phyloP scores from a whole-genome alignment of 2,113 vertebrate genomes.

The Grallaria varia region DNA sequence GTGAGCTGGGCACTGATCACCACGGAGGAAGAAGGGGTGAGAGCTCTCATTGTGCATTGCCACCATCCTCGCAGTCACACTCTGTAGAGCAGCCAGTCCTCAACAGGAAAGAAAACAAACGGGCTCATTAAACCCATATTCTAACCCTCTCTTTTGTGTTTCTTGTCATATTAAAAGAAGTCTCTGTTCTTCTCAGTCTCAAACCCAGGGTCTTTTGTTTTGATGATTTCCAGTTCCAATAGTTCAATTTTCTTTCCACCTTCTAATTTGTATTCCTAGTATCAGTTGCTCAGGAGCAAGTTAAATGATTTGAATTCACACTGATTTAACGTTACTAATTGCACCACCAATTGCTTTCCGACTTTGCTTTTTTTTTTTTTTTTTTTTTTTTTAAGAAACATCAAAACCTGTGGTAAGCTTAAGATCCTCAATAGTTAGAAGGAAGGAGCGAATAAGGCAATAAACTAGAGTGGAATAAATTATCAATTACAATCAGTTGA shows the following conservation, averaged over 20 bases:
- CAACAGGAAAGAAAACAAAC: slow-evolving; percentile 9
- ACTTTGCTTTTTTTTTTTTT: slow-evolving; percentile 19
- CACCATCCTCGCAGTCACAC: background rate
- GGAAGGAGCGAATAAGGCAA: slow-evolving; percentile 43
- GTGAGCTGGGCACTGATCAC: background rate
- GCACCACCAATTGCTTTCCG: slow-evolving; percentile 55
- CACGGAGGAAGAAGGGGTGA: background rate
- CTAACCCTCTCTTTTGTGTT: slow-evolving; percentile 23
- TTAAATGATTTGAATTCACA: slow-evolving; percentile 70
- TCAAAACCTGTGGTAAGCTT: slow-evolving; percentile 56
- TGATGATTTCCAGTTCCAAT: slow-evolving; percentile 45
- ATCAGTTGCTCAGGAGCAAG: slow-evolving; percentile 67
- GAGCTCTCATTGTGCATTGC: background rate
- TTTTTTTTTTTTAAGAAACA: slow-evolving; percentile 21
- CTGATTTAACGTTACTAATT: slow-evolving; percentile 64
- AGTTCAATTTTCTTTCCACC: slow-evolving; percentile 59
- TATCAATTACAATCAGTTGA: slow-evolving; percentile 59
- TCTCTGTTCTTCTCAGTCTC: slow-evolving; percentile 36
- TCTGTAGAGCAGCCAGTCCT: slow-evolving; percentile 29
- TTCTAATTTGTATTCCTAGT: slow-evolving; percentile 62
- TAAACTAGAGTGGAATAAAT: slow-evolving; percentile 56
- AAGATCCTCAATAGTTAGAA: slow-evolving; percentile 35
- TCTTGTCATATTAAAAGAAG: slow-evolving; percentile 41
- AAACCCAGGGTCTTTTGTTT: slow-evolving; percentile 51
- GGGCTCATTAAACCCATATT: slow-evolving; percentile 31